phyloP scores from a whole-genome alignment of 2,797 vertebrate species.

The Paguma larvata region DNA sequence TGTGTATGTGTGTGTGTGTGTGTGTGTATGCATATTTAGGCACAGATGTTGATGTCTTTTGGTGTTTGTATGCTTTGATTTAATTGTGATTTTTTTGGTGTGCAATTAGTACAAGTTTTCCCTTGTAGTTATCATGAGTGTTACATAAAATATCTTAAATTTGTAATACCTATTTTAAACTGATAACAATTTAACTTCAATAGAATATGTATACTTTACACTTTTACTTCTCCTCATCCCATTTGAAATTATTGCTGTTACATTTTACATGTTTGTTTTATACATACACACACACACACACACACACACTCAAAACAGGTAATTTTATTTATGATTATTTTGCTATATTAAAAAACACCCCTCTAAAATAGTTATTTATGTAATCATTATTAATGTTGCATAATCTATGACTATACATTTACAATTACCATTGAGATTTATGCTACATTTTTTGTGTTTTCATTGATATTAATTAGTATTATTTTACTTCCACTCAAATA shows the following conservation, averaged over 20 bases:
- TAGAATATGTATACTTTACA: neutral
- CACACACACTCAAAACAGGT: neutral
- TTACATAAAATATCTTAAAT: neutral
- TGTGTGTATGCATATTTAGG: neutral
- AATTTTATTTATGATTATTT: neutral
- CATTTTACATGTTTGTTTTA: neutral
- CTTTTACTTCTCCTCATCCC: neutral
- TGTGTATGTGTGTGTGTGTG: neutral
- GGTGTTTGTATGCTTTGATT: neutral
- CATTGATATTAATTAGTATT: neutral
- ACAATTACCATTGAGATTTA: neutral
- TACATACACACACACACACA: neutral
- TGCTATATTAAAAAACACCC: neutral
- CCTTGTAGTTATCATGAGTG: neutral
- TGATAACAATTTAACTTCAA: neutral
- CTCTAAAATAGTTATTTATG: neutral
- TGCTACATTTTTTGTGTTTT: neutral
- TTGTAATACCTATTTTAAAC: neutral
- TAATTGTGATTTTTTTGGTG: neutral
- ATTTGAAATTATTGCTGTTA: neutral
- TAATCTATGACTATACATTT: neutral
- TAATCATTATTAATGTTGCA: neutral
- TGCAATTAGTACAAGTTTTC: neutral
- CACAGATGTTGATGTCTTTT: neutral
- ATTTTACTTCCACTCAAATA: neutral